A percentile compares a stretch with the other conserved stretches of the same genome.
Evolutionary conservation across 2,888 invertebrate species (phyloP).

Genomic region (Lasioglossum zephyrum): DNA sequence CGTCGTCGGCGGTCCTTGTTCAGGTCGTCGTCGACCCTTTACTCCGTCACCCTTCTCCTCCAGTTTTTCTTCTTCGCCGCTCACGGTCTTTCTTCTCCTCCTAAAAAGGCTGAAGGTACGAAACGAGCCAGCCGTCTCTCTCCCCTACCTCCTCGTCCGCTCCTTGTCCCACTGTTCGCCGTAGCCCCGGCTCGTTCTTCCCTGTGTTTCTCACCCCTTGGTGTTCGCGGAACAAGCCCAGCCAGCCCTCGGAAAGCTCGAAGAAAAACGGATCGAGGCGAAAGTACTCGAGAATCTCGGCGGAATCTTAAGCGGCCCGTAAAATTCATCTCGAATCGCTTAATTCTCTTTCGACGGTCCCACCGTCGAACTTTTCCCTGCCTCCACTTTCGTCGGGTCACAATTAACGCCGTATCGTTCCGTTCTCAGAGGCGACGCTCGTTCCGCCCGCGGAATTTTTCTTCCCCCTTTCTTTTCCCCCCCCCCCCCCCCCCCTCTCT

Average conservation of each 20-base stretch:
- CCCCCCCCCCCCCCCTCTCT: neutral
- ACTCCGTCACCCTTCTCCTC: slow-evolving; percentile 58
- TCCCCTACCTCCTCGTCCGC: neutral
- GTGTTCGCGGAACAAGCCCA: slow-evolving; percentile 31
- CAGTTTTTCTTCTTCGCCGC: slow-evolving; percentile 60
- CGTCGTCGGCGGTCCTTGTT: slow-evolving; percentile 60
- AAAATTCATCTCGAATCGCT: slow-evolving; percentile 71
- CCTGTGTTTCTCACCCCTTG: slow-evolving; percentile 45
- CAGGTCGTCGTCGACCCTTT: slow-evolving; percentile 55
- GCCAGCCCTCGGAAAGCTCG: slow-evolving; percentile 45
- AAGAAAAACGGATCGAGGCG: slow-evolving; percentile 63
- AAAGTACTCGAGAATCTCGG: slow-evolving; percentile 66
- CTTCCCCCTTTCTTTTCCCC: neutral
- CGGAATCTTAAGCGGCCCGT: slow-evolving; percentile 70
- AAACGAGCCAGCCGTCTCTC: slow-evolving; percentile 51
- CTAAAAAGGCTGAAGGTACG: slow-evolving; percentile 66
- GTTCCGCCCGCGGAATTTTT: slow-evolving; percentile 53
- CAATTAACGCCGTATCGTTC: slow-evolving; percentile 67
- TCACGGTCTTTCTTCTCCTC: slow-evolving; percentile 59
- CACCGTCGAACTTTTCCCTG: slow-evolving; percentile 55
- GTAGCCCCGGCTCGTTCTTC: slow-evolving; percentile 10
- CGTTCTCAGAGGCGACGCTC: slow-evolving; percentile 35
- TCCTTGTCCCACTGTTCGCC: neutral
- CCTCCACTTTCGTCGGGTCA: slow-evolving; percentile 50
- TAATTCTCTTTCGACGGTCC: slow-evolving; percentile 65